These are phyloP conservation scores for Cybosia mesomella DNA, from an alignment of 2,888 invertebrate genomes.

Conservation along the genomic window DNA sequence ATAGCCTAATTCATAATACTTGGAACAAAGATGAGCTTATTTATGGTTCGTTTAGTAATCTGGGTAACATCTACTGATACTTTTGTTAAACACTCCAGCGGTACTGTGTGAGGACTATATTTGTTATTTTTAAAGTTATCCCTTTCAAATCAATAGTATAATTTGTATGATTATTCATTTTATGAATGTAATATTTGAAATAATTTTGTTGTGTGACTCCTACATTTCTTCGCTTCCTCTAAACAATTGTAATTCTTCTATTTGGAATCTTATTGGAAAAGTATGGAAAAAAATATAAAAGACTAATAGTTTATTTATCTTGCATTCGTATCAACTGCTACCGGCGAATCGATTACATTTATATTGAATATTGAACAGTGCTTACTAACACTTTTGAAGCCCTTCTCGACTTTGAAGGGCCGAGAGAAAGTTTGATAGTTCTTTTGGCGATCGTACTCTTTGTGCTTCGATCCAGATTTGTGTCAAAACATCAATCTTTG, in stretches of 20 bases:
- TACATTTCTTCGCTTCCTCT: not conserved
- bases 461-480: slow-evolving; percentile 74
- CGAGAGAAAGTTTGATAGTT: slow-evolving; percentile 78
- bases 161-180: too few species aligned
- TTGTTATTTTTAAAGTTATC: not conserved
- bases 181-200: not conserved
- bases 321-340: not conserved
- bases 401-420: slow-evolving; percentile 68
- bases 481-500: slow-evolving; percentile 73
- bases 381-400: slow-evolving; percentile 53
- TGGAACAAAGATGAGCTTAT: not conserved
- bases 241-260: not conserved
- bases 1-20: slow-evolving; percentile 1
- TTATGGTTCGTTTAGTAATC: not conserved
- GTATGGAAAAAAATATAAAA: not conserved
- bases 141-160: not conserved
- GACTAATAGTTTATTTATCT: not conserved
- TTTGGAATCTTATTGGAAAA: not conserved
- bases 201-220: not conserved
- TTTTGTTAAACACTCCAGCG: not conserved
- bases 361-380: slow-evolving; percentile 45
- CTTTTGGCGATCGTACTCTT: slow-evolving; percentile 74
- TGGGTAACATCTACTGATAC: not conserved
- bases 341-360: slow-evolving; percentile 13
- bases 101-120: not conserved